These are phyloP conservation scores for Saxidomus purpurata DNA, from an alignment of 1,140 invertebrate genomes.

Conservation along the genomic window DNA sequence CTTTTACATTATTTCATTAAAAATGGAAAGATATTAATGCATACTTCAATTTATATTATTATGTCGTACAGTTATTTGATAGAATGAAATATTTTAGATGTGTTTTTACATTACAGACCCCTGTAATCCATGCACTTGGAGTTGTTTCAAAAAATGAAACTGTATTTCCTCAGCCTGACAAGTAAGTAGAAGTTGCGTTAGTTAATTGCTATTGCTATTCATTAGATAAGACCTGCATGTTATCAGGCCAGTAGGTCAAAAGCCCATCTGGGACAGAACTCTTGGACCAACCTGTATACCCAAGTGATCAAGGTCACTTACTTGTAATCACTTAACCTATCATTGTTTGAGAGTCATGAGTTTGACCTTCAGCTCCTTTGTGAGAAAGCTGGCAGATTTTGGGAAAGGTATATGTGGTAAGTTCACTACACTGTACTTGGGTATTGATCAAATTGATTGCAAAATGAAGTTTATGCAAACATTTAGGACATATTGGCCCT, in stretches of 20 bases:
- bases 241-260: too few relatives aligned
- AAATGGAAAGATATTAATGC: background rate
- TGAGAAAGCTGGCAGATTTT: too few relatives aligned
- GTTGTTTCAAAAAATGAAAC: slow-evolving; percentile 80
- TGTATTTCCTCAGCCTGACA: slow-evolving; percentile 79
- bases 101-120: slow-evolving; percentile 76
- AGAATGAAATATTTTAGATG: background rate
- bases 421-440: too few relatives aligned
- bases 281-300: background rate
- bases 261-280: background rate
- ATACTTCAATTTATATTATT: background rate
- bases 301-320: background rate
- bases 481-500: too few relatives aligned
- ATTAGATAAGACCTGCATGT: background rate
- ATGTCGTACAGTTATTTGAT: background rate
- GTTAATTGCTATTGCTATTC: background rate
- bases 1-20: background rate
- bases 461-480: too few relatives aligned
- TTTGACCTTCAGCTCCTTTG: too few relatives aligned
- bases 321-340: too few relatives aligned
- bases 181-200: slow-evolving; percentile 70
- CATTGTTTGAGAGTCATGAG: background rate
- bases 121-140: slow-evolving; percentile 84
- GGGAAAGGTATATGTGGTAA: too few relatives aligned
- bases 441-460: too few relatives aligned